A percentile compares a stretch with the other conserved stretches of the same genome.
These are phyloP conservation scores for Epinephelus moara DNA, from an alignment of 2,113 vertebrate species.

Conservation along the genomic window DNA sequence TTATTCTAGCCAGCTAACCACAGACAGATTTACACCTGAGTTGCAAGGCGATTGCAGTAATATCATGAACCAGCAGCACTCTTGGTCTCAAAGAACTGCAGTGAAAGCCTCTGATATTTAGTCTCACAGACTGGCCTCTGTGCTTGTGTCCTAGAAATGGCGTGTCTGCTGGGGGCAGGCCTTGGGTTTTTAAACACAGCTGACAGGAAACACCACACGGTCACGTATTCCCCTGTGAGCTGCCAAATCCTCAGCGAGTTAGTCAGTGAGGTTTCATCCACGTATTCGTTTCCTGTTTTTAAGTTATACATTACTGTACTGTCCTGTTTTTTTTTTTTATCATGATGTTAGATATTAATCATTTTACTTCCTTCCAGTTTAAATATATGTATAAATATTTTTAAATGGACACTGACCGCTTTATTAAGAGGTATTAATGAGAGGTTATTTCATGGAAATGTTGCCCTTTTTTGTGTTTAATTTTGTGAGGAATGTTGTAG, in stretches of 20 bases:
- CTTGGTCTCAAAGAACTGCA: neutral
- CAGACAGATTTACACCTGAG: slow-evolving; percentile 17
- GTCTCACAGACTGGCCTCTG: slow-evolving; percentile 71
- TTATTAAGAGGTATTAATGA: neutral
- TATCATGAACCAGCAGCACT: slow-evolving; percentile 11
- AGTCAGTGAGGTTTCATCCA: neutral
- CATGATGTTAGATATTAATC: neutral
- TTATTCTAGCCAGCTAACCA: slow-evolving; percentile 8
- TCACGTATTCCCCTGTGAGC: slow-evolving; percentile 30
- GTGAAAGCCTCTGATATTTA: neutral
- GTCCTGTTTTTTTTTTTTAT: neutral
- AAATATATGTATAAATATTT: no score
- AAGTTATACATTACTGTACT: no score
- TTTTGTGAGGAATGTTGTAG: neutral
- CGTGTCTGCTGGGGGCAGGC: slow-evolving; percentile 18
- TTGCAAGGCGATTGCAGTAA: neutral
- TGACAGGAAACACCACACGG: slow-evolving; percentile 61
- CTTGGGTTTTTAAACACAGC: slow-evolving; percentile 34
- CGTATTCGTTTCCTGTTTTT: neutral
- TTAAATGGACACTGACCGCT: no score
- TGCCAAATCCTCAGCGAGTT: slow-evolving; percentile 13
- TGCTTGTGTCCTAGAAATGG: neutral
- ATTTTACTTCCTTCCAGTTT: no score
- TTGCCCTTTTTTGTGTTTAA: neutral
- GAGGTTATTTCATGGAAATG: neutral